phyloP scores from a whole-genome alignment of 2,113 vertebrate genomes.

The Psettodes erumei region DNA sequence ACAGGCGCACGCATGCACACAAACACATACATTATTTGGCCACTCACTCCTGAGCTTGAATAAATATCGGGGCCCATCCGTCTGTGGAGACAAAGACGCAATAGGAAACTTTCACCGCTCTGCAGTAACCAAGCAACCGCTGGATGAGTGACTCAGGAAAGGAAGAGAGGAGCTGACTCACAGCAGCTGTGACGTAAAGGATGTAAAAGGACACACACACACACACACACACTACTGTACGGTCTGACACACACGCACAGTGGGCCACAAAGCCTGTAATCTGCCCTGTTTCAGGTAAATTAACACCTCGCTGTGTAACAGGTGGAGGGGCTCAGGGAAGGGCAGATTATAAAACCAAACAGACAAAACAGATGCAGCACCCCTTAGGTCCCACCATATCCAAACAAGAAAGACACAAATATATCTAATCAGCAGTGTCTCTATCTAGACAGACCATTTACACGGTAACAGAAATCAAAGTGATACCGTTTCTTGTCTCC shows the following conservation, averaged over 20 bases:
- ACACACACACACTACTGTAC: constrained; percentile 25
- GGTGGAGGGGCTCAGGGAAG: constrained; percentile 63
- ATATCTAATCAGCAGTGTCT: not conserved
- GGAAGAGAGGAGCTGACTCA: constrained; percentile 83
- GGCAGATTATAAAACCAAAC: constrained; percentile 29
- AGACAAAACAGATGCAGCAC: constrained; percentile 9
- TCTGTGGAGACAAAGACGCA: constrained; percentile 80
- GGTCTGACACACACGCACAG: constrained; percentile 64
- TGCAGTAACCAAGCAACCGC: constrained; percentile 83
- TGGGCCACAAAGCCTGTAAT: constrained; percentile 85
- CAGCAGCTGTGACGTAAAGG: constrained; percentile 79
- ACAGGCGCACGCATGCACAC: constrained; percentile 43
- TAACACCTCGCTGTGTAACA: constrained; percentile 87
- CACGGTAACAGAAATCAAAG: not conserved
- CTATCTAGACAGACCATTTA: not conserved
- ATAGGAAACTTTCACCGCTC: constrained; percentile 83
- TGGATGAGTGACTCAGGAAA: constrained; percentile 82
- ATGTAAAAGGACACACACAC: constrained; percentile 60
- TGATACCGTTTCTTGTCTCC: constrained; percentile 81
- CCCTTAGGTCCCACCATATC: constrained; percentile 65
- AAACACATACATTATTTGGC: constrained; percentile 75
- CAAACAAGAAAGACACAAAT: not conserved
- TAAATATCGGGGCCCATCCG: constrained; percentile 81
- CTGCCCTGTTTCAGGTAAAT: constrained; percentile 85
- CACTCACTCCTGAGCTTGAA: constrained; percentile 78